Evolutionary conservation across 1,140 invertebrate species (phyloP).

Genomic region (Brachionus rubens): DNA sequence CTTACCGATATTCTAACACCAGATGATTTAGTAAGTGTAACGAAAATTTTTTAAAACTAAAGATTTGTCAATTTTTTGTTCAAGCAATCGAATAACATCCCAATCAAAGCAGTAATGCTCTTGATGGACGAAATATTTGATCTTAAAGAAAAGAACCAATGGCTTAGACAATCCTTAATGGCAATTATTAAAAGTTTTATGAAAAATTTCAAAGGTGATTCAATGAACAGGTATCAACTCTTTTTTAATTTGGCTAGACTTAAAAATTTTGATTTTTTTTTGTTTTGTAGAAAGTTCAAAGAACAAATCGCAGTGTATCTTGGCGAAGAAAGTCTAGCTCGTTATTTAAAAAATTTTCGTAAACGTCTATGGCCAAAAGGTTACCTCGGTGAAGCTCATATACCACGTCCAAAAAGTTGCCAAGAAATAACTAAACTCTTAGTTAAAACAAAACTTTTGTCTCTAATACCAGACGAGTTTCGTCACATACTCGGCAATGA

Average conservation of each 20-base stretch:
- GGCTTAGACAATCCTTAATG: slow-evolving; percentile 77
- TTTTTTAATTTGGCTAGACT: neutral
- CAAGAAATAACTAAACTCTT: slow-evolving; percentile 76
- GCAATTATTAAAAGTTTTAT: slow-evolving; percentile 74
- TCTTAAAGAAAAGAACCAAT: slow-evolving; percentile 78
- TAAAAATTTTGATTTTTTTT: neutral
- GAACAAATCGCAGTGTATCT: slow-evolving; percentile 84
- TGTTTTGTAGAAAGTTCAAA: slow-evolving; percentile 70
- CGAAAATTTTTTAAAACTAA: neutral
- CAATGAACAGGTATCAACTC: slow-evolving; percentile 67
- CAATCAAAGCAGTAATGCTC: slow-evolving; percentile 76
- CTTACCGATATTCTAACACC: neutral
- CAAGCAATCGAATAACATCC: slow-evolving; percentile 65
- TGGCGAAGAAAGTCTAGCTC: slow-evolving; percentile 72
- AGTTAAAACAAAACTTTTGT: slow-evolving; percentile 77
- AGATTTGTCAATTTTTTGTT: neutral
- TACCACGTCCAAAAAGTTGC: slow-evolving; percentile 68
- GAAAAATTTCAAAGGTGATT: slow-evolving; percentile 77
- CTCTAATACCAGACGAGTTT: slow-evolving; percentile 74
- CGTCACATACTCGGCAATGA: slow-evolving; percentile 85
- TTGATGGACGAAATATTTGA: slow-evolving; percentile 89
- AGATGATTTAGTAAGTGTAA: neutral
- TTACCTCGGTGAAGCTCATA: slow-evolving; percentile 65
- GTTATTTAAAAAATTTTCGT: slow-evolving; percentile 51
- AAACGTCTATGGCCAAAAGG: slow-evolving; percentile 77